Conservation (phyloP, 1,140 invertebrate genomes). For the Rhizoglyphus robini region DNA sequence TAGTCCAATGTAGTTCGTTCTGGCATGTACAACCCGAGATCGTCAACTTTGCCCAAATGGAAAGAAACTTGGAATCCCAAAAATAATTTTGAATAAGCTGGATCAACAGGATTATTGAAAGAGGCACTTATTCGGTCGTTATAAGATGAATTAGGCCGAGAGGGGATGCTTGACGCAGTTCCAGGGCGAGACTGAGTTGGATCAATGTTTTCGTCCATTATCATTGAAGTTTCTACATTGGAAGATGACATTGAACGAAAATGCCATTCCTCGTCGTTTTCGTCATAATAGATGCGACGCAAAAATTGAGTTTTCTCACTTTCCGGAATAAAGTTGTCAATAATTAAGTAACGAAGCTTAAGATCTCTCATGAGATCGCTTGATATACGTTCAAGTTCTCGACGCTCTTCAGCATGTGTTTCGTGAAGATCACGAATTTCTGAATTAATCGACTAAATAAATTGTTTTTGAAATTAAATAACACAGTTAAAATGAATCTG, state of each 20-base stretch:
- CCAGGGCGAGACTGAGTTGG: slow-evolving; percentile 35
- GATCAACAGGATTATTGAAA: neutral
- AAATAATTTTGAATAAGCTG: neutral
- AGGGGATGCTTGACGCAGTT: neutral
- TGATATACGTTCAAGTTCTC: slow-evolving; percentile 63
- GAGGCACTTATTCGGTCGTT: slow-evolving; percentile 35
- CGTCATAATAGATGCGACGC: slow-evolving; percentile 61
- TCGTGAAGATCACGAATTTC: slow-evolving; percentile 71
- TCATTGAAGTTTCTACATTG: slow-evolving; percentile 20
- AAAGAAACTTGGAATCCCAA: neutral
- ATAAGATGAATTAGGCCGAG: neutral
- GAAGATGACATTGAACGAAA: slow-evolving; percentile 32
- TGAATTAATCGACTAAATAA: slow-evolving; percentile 38
- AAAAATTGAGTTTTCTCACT: slow-evolving; percentile 63
- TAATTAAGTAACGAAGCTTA: slow-evolving; percentile 42
- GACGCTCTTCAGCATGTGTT: slow-evolving; percentile 59
- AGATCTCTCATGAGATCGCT: slow-evolving; percentile 57
- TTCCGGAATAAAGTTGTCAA: slow-evolving; percentile 87
- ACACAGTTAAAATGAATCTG: neutral
- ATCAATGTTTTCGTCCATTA: slow-evolving; percentile 42
- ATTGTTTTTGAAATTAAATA: neutral
- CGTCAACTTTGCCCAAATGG: slow-evolving; percentile 61
- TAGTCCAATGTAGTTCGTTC: slow-evolving; percentile 63
- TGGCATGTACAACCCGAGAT: slow-evolving; percentile 64
- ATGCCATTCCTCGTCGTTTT: slow-evolving; percentile 66